Evolutionary conservation across 2,113 vertebrate species (phyloP).

Genomic region (Hoplias malabaricus): DNA sequence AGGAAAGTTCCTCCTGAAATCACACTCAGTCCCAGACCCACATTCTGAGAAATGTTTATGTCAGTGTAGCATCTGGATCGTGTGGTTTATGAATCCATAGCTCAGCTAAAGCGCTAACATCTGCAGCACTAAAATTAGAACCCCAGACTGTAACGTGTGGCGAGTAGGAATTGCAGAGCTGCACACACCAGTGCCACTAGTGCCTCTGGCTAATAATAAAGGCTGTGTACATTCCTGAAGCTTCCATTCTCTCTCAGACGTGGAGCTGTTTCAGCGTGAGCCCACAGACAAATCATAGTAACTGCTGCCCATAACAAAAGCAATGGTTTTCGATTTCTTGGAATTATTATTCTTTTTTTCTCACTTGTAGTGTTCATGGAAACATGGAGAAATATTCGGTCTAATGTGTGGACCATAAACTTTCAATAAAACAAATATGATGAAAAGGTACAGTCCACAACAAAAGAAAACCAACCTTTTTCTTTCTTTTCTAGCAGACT

Average conservation of each 20-base stretch:
- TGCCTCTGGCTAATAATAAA: neutral
- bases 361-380: no score
- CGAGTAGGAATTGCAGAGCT: neutral
- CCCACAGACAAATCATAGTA: no score
- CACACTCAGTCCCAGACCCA: neutral
- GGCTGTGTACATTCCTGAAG: neutral
- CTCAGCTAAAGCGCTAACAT: neutral
- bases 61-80: neutral
- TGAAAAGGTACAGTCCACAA: no score
- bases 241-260: neutral
- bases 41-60: neutral
- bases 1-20: neutral
- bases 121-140: conserved; percentile 11
- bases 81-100: neutral
- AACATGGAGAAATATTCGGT: no score
- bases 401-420: no score
- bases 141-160: neutral
- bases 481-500: no score
- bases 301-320: neutral
- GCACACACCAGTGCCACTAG: neutral
- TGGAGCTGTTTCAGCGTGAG: neutral
- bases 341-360: no score
- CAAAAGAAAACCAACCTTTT: no score
- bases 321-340: no score
- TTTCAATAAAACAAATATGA: no score